These are phyloP conservation scores for Limnephilus lunatus DNA, from an alignment of 2,888 invertebrate species.

Conservation along the genomic window DNA sequence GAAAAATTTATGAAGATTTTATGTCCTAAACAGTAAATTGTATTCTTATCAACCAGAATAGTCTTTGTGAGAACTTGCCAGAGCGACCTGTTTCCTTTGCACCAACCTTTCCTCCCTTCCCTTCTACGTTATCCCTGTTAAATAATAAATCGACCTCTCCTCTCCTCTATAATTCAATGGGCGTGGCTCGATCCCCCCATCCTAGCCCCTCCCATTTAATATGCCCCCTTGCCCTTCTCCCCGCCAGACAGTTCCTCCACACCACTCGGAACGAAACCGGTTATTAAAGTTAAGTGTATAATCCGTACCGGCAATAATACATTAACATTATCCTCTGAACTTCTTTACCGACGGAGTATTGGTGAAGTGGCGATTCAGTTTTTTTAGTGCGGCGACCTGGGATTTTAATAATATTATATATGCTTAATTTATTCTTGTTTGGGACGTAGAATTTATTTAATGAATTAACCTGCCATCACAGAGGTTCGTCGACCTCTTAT, in stretches of 20 bases:
- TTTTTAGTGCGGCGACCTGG: not conserved
- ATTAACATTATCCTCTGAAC: not conserved
- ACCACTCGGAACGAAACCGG: slow-evolving; percentile 14
- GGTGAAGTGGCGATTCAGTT: not conserved
- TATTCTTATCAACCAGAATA: not conserved
- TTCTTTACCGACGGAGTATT: not conserved
- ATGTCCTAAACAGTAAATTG: not conserved
- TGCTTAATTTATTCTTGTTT: not conserved
- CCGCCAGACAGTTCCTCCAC: not conserved
- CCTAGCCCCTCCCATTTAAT: slow-evolving; percentile 8
- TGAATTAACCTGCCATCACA: not conserved
- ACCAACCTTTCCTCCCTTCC: not conserved
- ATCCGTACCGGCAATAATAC: not conserved
- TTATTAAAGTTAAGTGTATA: slow-evolving; percentile 8
- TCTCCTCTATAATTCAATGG: slow-evolving; percentile 4
- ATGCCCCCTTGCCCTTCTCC: not conserved
- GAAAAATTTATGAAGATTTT: not conserved
- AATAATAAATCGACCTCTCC: not conserved
- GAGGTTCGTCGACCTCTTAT: not conserved
- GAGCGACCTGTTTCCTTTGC: not conserved
- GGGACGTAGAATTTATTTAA: not conserved
- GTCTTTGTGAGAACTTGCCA: not conserved
- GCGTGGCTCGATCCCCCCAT: slow-evolving; percentile 28
- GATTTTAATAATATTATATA: not conserved
- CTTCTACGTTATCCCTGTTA: not conserved